phyloP scores from a whole-genome alignment of 1,140 invertebrate genomes.

The Bombus sylvicola region DNA sequence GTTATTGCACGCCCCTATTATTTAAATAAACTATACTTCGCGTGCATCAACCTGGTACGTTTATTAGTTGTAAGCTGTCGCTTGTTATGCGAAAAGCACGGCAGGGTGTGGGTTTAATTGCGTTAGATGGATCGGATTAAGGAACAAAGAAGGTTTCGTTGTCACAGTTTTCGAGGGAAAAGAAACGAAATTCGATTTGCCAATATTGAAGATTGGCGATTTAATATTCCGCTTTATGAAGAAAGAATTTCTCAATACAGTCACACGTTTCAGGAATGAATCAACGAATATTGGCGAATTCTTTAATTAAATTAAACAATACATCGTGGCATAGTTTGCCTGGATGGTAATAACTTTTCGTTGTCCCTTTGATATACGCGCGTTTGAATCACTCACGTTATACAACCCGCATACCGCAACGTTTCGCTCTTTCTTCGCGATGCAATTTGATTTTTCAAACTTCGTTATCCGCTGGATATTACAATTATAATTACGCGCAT shows the following conservation, averaged over 20 bases:
- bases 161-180: neutral
- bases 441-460: neutral
- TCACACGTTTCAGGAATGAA: neutral
- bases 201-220: neutral
- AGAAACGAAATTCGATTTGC: neutral
- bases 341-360: neutral
- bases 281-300: neutral
- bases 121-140: neutral
- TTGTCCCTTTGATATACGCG: neutral
- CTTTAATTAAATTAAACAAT: slow-evolving; percentile 10
- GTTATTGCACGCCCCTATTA: no score
- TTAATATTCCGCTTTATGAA: neutral
- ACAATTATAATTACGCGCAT: neutral
- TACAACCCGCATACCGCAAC: neutral
- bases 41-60: no score
- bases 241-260: neutral
- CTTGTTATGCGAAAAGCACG: neutral
- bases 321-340: no score
- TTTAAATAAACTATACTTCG: no score
- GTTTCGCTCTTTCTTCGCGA: no score
- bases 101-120: neutral
- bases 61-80: neutral
- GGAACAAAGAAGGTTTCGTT: neutral
- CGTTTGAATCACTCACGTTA: no score
- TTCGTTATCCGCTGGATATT: neutral